These are phyloP conservation scores for Neolamprologus ventralis DNA, from an alignment of 2,113 vertebrate species.

Conservation along the genomic window DNA sequence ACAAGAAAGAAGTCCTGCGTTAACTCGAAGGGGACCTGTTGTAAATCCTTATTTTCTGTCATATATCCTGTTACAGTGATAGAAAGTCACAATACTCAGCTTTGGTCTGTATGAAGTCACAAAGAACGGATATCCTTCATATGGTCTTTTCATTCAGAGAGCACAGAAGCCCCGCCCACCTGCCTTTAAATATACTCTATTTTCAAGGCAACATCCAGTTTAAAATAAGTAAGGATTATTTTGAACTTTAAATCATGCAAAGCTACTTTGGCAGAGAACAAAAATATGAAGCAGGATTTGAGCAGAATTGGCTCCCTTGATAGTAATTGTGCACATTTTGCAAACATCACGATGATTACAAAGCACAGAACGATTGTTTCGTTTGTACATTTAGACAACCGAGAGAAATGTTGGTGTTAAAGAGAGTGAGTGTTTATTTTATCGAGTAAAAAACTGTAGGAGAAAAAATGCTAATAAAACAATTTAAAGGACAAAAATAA, in stretches of 20 bases:
- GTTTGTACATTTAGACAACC: fast-evolving
- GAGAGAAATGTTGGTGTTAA: neutral
- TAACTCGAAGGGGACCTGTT: fast-evolving
- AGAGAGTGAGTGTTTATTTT: neutral
- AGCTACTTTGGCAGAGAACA: neutral
- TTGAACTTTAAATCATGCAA: neutral
- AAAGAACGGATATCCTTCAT: neutral
- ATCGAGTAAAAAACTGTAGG: neutral
- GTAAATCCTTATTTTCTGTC: neutral
- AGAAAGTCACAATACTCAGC: neutral
- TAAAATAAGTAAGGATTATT: neutral
- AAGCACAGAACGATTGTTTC: fast-evolving
- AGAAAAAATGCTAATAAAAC: neutral
- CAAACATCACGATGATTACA: fast-evolving
- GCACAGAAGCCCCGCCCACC: neutral
- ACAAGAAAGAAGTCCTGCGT: neutral
- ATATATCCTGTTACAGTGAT: neutral
- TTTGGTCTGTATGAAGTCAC: neutral
- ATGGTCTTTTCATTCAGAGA: neutral
- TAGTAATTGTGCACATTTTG: neutral
- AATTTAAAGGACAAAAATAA: neutral
- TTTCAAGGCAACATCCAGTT: neutral
- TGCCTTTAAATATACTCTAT: neutral
- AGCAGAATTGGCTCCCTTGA: neutral
- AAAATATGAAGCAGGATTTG: neutral